These are phyloP conservation scores for Channallabes apus DNA, from an alignment of 2,797 vertebrate genomes.

Conservation along the genomic window DNA sequence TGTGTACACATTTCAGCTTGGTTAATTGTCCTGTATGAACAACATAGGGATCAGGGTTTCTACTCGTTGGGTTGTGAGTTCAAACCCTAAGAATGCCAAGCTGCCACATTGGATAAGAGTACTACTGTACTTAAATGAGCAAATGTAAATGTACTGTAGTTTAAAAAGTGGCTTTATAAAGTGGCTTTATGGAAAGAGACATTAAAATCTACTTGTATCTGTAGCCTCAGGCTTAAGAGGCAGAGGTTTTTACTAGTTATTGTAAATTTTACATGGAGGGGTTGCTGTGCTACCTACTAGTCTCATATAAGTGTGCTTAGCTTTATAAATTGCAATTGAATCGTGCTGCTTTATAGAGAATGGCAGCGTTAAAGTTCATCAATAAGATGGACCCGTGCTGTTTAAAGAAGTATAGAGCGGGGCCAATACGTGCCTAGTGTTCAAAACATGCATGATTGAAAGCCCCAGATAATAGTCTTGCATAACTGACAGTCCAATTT, in stretches of 20 bases:
- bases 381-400: neutral
- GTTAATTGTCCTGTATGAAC: neutral
- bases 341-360: neutral
- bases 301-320: slow-evolving; percentile 7
- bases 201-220: neutral
- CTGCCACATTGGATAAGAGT: neutral
- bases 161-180: neutral
- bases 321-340: neutral
- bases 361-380: neutral
- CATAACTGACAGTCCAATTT: slow-evolving; percentile 14
- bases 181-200: neutral
- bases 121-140: too few relatives aligned
- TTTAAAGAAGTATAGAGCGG: slow-evolving; percentile 17
- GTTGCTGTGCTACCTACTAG: neutral
- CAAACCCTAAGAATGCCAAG: neutral
- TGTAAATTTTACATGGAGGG: neutral
- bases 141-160: neutral
- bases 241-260: neutral
- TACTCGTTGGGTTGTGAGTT: neutral
- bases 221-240: neutral
- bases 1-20: neutral
- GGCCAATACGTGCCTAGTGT: slow-evolving; percentile 19
- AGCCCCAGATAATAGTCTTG: slow-evolving; percentile 13
- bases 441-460: slow-evolving; percentile 21
- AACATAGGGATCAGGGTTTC: neutral